These are phyloP conservation scores for Pachycephus smyrnensis DNA, from an alignment of 2,888 invertebrate genomes.

Conservation along the genomic window DNA sequence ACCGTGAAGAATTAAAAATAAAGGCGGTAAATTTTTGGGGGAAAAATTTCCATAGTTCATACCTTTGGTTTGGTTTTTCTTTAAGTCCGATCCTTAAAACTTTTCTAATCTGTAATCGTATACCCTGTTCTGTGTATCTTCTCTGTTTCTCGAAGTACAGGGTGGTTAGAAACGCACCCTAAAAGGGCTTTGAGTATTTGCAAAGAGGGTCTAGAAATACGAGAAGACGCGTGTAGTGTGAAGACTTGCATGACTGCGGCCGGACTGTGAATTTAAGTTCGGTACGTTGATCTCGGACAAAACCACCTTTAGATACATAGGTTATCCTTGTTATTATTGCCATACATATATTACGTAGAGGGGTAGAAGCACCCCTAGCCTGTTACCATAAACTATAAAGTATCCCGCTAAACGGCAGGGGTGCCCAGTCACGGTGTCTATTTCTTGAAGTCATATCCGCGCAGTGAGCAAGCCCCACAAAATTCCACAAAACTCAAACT, in stretches of 20 bases:
- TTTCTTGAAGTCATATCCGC: background rate
- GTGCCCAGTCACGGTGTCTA: conserved; percentile 9
- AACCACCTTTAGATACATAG: conserved; percentile 34
- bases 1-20: background rate
- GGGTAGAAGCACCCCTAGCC: conserved; percentile 3
- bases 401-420: conserved; percentile 24
- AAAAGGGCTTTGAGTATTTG: background rate
- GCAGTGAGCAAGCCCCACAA: background rate
- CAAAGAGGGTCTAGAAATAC: background rate
- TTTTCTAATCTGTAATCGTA: background rate
- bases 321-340: conserved; percentile 24
- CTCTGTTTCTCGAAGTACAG: background rate
- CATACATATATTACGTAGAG: conserved; percentile 17
- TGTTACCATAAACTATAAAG: conserved; percentile 27
- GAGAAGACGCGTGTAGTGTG: conserved; percentile 50
- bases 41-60: background rate
- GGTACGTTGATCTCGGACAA: conserved; percentile 57
- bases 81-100: background rate
- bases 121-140: background rate
- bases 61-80: background rate
- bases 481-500: background rate
- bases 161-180: background rate
- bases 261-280: conserved; percentile 54
- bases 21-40: background rate
- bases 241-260: conserved; percentile 53